Percentiles rank a stretch among this genome's conserved stretches.
Evolutionary conservation across 2,113 vertebrate genomes (phyloP).

Genomic region (Hyla sarda): DNA sequence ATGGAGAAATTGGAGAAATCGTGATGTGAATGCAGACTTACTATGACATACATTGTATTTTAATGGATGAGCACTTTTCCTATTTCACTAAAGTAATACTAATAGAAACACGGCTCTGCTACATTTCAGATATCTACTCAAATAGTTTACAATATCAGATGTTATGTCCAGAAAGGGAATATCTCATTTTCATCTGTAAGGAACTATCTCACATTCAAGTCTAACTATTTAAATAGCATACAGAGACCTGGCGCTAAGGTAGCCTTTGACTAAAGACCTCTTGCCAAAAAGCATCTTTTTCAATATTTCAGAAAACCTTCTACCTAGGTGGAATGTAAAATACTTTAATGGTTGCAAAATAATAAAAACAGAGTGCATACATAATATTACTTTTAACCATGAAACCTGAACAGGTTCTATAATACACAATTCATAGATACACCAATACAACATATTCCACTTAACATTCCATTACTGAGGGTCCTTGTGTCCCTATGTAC

Average conservation of each 20-base stretch:
- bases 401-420: constrained; percentile 58
- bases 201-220: neutral
- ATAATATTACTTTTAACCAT: constrained; percentile 1
- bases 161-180: constrained; percentile 3
- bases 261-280: neutral
- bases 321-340: constrained; percentile 2
- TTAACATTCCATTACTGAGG: constrained; percentile 54
- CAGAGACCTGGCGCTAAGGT: neutral
- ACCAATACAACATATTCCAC: constrained; percentile 31
- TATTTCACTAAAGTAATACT: neutral
- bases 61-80: neutral
- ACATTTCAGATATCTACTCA: neutral
- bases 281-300: neutral
- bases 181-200: neutral
- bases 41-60: too few species aligned
- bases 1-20: too few species aligned
- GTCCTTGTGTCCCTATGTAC: constrained; percentile 28
- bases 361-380: neutral
- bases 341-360: constrained; percentile 15
- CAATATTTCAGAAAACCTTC: neutral
- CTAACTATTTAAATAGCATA: constrained; percentile 11
- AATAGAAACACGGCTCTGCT: neutral
- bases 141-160: constrained; percentile 4
- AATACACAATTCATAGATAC: constrained; percentile 56
- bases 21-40: too few species aligned